Base-by-base conservation (phyloP, 2,113 vertebrate genomes). In the Indri indri region DNA sequence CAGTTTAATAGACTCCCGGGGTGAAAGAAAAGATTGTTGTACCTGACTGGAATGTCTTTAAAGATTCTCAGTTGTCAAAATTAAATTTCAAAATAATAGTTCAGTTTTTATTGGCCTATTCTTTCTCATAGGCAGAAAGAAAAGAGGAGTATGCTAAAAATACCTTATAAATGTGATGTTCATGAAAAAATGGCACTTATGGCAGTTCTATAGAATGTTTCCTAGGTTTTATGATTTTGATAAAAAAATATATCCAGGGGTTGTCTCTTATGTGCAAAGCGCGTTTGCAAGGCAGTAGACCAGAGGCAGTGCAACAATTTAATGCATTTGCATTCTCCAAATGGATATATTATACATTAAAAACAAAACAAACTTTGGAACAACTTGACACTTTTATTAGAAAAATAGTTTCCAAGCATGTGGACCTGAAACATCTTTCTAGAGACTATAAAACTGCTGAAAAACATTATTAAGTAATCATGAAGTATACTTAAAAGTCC, bases 61-160 rank as follows among this genome's bases (percentile, higher is more conserved):
- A 11, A 57, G 61, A 93, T 84, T 80, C 12, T 93, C 23, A 63
- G 47, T 50, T 84, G 25, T 73, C 92, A 88, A 92, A 95, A 96
- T 95, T 85, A 63, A 91, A 96, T 87, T 92, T 65, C 37, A 79
- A 92, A 90, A 74, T 73, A 96, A 88, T 32, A 50, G 40, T 74
- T 88, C 30, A 83, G 42, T 34, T 73, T 96, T 94, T 80, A 94
- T 74, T 88, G 86, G 7, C 9, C 30, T 84, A 54, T 83, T 88
- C 27, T 82, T 84, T 8, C 12, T 77, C 93, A 61, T 50, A 92
- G 9, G 34, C 40, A 94, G 54, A 70, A 73, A 85, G 20, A 84
- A 82, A 94, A 96, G 23, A 68, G 4, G 14, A 52, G 1, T 84
- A 87, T 87, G 83, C 22, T 88, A 80, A 94, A 96, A 84, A 57